These are phyloP conservation scores for Sussaba pulchella DNA, from an alignment of 2,888 invertebrate species.

Conservation along the genomic window DNA sequence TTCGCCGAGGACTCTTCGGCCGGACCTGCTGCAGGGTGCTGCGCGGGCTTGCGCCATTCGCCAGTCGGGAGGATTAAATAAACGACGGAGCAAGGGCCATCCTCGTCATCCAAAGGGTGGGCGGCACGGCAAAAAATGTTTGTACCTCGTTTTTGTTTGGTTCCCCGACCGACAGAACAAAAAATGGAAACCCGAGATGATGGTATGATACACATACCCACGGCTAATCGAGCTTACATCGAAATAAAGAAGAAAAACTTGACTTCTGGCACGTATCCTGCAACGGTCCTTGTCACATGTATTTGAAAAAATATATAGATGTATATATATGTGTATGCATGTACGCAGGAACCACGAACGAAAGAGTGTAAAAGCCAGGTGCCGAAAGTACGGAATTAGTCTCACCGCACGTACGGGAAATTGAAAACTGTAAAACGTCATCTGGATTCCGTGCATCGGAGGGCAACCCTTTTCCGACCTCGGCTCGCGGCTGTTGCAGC, in stretches of 20 bases:
- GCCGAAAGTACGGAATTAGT: conserved; percentile 78
- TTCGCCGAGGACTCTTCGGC: conserved; percentile 18
- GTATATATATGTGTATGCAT: conserved; percentile 11
- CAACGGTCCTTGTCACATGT: conserved; percentile 22
- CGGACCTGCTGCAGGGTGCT: too few relatives aligned
- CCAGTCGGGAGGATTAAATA: conserved; percentile 38
- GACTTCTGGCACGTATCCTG: conserved; percentile 60
- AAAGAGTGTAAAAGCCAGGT: conserved; percentile 74
- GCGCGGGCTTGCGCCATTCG: background rate
- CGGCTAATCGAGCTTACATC: conserved; percentile 39
- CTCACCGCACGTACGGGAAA: conserved; percentile 80
- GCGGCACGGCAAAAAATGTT: conserved; percentile 50
- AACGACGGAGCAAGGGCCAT: conserved; percentile 46
- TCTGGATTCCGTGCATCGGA: conserved; percentile 73
- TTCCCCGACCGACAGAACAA: conserved; percentile 2
- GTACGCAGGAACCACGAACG: conserved; percentile 3
- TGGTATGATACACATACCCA: conserved; percentile 28
- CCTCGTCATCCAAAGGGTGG: conserved; percentile 44
- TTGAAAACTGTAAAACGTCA: conserved; percentile 80
- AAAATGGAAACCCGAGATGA: conserved; percentile 38
- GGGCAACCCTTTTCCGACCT: conserved; percentile 76
- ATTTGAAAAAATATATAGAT: conserved; percentile 48
- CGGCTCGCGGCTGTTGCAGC: background rate
- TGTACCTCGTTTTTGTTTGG: conserved; percentile 12
- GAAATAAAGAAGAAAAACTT: conserved; percentile 39